A percentile compares a stretch with the other conserved stretches of the same genome.
Evolutionary conservation across 2,797 vertebrate genomes (phyloP).

Genomic region (Hyperoplus lanceolatus): DNA sequence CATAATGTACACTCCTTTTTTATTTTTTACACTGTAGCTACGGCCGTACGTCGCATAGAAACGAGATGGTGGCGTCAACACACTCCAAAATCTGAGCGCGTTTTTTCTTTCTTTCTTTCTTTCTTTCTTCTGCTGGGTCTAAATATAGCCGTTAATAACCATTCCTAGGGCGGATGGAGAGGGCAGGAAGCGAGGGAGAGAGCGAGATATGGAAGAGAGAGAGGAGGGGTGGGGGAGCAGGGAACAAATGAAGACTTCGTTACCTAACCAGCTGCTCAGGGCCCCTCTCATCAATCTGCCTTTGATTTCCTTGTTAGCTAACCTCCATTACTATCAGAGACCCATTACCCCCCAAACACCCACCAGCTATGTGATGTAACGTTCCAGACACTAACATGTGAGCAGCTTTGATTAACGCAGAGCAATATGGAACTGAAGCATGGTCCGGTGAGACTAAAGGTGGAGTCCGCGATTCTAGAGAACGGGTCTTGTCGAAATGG

Average conservation of each 20-base stretch:
- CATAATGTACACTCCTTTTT: conserved; percentile 41
- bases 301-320: conserved; percentile 53
- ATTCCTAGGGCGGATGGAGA: conserved; percentile 53
- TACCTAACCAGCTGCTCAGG: conserved; percentile 65
- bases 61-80: conserved; percentile 1
- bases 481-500: too few species aligned
- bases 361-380: conserved; percentile 35
- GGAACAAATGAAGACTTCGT: conserved; percentile 64
- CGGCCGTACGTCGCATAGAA: conserved; percentile 29
- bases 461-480: too few species aligned
- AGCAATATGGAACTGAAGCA: neutral
- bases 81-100: conserved; percentile 16
- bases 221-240: conserved; percentile 29
- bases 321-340: conserved; percentile 48
- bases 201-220: conserved; percentile 1
- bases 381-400: neutral
- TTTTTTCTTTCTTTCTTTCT: too few species aligned
- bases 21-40: conserved; percentile 39
- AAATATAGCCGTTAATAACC: conserved; percentile 77
- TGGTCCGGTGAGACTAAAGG: neutral
- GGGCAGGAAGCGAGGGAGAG: conserved; percentile 48
- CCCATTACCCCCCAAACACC: neutral
- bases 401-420: conserved; percentile 8
- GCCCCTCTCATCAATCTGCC: conserved; percentile 62
- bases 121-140: conserved; percentile 54